phyloP scores from a whole-genome alignment of 1,140 invertebrate species.

The Linepithema humile region DNA sequence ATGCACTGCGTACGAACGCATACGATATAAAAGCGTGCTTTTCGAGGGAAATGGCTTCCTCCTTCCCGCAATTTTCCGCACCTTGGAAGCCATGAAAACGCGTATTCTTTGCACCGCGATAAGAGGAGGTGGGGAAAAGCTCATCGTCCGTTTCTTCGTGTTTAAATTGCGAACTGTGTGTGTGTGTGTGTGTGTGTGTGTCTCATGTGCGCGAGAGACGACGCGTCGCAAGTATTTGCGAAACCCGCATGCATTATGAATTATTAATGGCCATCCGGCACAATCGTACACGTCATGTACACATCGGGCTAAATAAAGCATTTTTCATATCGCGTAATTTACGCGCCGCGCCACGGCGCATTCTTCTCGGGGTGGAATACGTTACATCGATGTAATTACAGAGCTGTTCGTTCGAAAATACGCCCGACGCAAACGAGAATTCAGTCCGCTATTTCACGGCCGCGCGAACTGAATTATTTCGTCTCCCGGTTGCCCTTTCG shows the following conservation, averaged over 20 bases:
- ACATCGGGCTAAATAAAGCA: slow-evolving; percentile 46
- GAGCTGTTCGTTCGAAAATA: slow-evolving; percentile 31
- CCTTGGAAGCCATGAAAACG: slow-evolving; percentile 54
- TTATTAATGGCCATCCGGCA: slow-evolving; percentile 61
- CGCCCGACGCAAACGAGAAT: slow-evolving; percentile 19
- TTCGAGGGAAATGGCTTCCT: not conserved
- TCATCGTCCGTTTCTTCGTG: not conserved
- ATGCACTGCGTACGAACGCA: not conserved
- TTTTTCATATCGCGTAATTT: slow-evolving; percentile 55
- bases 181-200: too few relatives aligned
- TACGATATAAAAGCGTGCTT: not conserved
- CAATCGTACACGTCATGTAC: slow-evolving; percentile 17
- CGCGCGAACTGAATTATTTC: slow-evolving; percentile 43
- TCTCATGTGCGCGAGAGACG: too few relatives aligned
- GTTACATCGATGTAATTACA: slow-evolving; percentile 43
- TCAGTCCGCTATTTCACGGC: slow-evolving; percentile 1
- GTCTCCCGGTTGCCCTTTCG: not conserved
- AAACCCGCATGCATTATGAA: slow-evolving; percentile 58
- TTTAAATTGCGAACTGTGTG: slow-evolving; percentile 51
- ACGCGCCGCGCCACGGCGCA: not conserved
- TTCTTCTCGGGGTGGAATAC: slow-evolving; percentile 17
- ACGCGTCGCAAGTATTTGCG: slow-evolving; percentile 60
- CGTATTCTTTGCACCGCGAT: slow-evolving; percentile 10
- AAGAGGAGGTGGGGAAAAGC: not conserved
- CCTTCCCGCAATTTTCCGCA: slow-evolving; percentile 37